Conservation (phyloP, 2,113 vertebrate species). For the Lontra canadensis region DNA sequence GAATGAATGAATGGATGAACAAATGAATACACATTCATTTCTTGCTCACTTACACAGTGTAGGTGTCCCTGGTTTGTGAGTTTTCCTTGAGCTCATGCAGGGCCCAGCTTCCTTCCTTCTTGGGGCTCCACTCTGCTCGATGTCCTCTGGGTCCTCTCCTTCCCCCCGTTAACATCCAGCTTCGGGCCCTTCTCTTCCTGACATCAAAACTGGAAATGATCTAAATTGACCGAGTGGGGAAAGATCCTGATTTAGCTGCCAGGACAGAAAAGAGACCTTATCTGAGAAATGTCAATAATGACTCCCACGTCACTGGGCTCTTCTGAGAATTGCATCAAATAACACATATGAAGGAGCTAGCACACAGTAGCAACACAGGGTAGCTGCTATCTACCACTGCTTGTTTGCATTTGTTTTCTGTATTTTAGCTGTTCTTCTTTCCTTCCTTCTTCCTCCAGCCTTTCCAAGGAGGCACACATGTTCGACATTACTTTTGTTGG, state of each 20-base stretch:
- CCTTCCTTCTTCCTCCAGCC: background rate
- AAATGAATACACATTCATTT: background rate
- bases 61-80: background rate
- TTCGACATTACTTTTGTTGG: background rate
- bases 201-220: background rate
- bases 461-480: background rate
- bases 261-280: background rate
- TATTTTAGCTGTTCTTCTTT: background rate
- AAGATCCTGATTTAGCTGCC: background rate
- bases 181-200: too few species aligned
- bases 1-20: background rate
- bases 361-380: too few species aligned
- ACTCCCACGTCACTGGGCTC: background rate
- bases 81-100: background rate
- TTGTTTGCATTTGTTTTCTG: background rate
- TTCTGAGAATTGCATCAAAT: background rate
- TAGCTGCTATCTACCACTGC: background rate
- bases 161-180: background rate
- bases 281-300: background rate
- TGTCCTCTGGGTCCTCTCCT: background rate
- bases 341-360: background rate
- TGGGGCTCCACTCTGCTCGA: background rate
- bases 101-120: background rate
- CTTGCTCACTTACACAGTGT: background rate
- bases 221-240: background rate